Evolutionary conservation across 2,113 vertebrate genomes (phyloP).

Genomic region (Phocoena phocoena): DNA sequence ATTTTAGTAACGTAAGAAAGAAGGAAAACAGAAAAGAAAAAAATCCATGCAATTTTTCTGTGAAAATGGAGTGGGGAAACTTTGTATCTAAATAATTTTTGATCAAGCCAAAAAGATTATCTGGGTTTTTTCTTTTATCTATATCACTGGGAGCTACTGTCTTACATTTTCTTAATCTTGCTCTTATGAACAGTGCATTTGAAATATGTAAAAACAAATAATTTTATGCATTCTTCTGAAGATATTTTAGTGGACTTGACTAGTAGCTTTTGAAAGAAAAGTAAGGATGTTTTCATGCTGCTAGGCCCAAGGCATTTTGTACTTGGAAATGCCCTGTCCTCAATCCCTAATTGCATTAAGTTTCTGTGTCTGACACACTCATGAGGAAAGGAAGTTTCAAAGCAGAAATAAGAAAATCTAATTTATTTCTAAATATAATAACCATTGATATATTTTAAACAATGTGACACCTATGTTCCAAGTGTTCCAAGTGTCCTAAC

Average conservation of each 20-base stretch:
- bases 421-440: constrained; percentile 38
- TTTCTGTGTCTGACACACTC: constrained; percentile 54
- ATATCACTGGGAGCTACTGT: background rate
- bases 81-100: constrained; percentile 56
- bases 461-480: background rate
- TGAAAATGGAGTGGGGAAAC: constrained; percentile 36
- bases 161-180: constrained; percentile 49
- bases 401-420: constrained; percentile 48
- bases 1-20: constrained; percentile 26
- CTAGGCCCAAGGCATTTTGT: constrained; percentile 52
- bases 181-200: constrained; percentile 37
- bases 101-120: constrained; percentile 1
- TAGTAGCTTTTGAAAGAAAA: constrained; percentile 61
- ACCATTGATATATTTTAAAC: constrained; percentile 3
- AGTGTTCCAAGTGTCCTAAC: background rate
- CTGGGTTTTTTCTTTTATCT: constrained; percentile 8
- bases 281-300: constrained; percentile 42
- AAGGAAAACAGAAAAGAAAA: constrained; percentile 23
- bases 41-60: background rate
- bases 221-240: constrained; percentile 47
- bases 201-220: constrained; percentile 43
- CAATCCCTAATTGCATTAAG: constrained; percentile 59
- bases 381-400: constrained; percentile 56
- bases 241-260: constrained; percentile 39
- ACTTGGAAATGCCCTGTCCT: constrained; percentile 56